Evolutionary conservation across 2,797 vertebrate species (phyloP).

Genomic region (Parambassis ranga): DNA sequence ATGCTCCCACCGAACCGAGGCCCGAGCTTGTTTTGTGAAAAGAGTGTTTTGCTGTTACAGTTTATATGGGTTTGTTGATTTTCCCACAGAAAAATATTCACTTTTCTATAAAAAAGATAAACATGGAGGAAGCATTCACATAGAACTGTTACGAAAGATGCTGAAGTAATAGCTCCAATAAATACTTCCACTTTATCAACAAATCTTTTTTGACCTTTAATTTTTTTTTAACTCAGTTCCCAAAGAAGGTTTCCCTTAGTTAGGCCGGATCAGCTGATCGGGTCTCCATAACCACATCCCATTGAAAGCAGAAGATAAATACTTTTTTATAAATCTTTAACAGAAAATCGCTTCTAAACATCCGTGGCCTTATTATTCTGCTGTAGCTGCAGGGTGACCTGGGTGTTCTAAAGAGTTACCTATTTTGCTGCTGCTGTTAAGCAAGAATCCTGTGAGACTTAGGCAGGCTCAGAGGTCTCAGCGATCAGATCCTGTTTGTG

Average conservation of each 20-base stretch:
- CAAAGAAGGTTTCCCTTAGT: neutral
- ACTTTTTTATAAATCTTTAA: conserved; percentile 11
- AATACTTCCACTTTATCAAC: neutral
- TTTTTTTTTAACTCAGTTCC: neutral
- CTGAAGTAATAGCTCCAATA: too few species aligned
- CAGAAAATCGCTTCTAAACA: conserved; percentile 12
- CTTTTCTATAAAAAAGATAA: conserved; percentile 54
- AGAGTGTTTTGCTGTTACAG: conserved; percentile 55
- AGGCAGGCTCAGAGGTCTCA: conserved; percentile 23
- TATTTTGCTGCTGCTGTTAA: conserved; percentile 36
- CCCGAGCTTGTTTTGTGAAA: conserved; percentile 71
- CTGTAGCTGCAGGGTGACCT: conserved; percentile 26
- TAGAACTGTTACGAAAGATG: too few species aligned
- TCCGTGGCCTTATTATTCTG: conserved; percentile 12
- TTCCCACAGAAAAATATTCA: conserved; percentile 69
- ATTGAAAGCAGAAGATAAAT: neutral
- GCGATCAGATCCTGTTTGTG: conserved; percentile 29
- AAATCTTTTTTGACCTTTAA: neutral
- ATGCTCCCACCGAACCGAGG: conserved; percentile 44
- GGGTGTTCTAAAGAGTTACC: conserved; percentile 20
- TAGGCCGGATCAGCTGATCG: neutral
- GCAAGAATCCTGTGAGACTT: conserved; percentile 22
- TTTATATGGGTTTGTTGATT: conserved; percentile 51
- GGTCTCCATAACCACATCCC: neutral
- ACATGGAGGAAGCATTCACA: conserved; percentile 68